Conservation (phyloP, 2,113 vertebrate genomes). For the Diphyllodes magnificus region DNA sequence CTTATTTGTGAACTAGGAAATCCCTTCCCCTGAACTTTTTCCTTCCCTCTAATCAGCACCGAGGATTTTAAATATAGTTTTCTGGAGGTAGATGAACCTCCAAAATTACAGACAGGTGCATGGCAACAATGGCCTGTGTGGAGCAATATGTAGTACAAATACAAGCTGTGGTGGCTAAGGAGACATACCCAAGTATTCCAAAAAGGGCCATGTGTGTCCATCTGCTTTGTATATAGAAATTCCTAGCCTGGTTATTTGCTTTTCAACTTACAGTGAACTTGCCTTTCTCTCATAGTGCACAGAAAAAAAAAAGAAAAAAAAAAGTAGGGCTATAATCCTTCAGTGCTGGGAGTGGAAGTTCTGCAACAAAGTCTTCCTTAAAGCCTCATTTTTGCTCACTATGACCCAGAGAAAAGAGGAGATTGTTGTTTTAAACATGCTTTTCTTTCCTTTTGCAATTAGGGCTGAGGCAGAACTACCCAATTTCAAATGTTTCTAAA, state of each 20-base stretch:
- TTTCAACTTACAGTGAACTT: conserved; percentile 70
- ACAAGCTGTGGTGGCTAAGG: conserved; percentile 71
- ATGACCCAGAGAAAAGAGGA: conserved; percentile 46
- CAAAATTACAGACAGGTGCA: conserved; percentile 78
- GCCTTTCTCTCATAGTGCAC: conserved; percentile 32
- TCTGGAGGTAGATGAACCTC: conserved; percentile 68
- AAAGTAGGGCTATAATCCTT: conserved; percentile 58
- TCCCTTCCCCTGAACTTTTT: conserved; percentile 73
- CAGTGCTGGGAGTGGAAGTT: conserved; percentile 69
- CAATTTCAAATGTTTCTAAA: conserved; percentile 64
- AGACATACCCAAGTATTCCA: conserved; percentile 53
- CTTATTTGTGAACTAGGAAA: conserved; percentile 81
- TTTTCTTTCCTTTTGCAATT: conserved; percentile 2
- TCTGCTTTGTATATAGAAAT: conserved; percentile 71
- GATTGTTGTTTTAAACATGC: conserved; percentile 46
- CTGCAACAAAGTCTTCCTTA: conserved; percentile 66
- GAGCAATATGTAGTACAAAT: conserved; percentile 58
- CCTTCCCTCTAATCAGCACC: conserved; percentile 46
- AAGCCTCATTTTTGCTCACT: conserved; percentile 40
- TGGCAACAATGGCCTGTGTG: conserved; percentile 59
- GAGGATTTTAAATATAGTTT: conserved; percentile 70
- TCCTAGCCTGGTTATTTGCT: conserved; percentile 71
- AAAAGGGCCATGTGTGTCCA: conserved; percentile 37
- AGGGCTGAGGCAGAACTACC: conserved; percentile 28
- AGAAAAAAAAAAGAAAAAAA: background rate